Evolutionary conservation across 2,888 invertebrate species (phyloP), one percentile per base, ranked within the genome.

Genomic region (Ecdyonurus torrentis): DNA sequence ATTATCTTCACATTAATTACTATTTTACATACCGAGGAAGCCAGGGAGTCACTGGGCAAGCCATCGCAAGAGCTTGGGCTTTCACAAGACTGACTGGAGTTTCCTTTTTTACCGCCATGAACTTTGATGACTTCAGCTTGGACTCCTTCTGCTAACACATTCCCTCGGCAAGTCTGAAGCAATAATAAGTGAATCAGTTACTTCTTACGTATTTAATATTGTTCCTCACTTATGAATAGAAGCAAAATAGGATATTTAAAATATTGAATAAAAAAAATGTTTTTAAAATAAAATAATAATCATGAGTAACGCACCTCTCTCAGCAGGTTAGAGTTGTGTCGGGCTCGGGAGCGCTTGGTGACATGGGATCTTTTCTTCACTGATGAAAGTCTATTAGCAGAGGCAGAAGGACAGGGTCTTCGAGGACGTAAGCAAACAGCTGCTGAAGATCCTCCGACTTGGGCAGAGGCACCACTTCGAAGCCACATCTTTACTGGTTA

Each of bases 101-200:
- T 37, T 15, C 7, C 5, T 15, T 37, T 37, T 15, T 15, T 37
- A 15, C 37, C 37, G 37, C 37, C 37, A 37, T 15, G 37, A 37
- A 5, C 15, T 37, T 37, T 37, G 37, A 37, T 5, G 37, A 15
- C 15, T 15, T 37, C 37, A 37, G n/a, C 37, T 37, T 5, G 15
- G 55, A 55, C 19, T 7, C 10, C 19, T 55, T 5, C 55, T 55
- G 55, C 55, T 58, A 66, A 59, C 52, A 66, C 65, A 62, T 66
- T 66, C 63, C 65, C 66, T 15, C 66, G 62, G 58, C 65, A 66
- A 2, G 66, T 66, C 66, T 66, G n/a, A n/a, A n/a, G n/a, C n/a
- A n/a, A n/a, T n/a, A n/a, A n/a, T n/a, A n/a, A n/a, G n/a, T n/a
- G n/a, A 52, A 52, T 10, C 20, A 53, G 2, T 59, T 59, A 59